Percentiles rank a stretch among this genome's conserved stretches.
Conservation (phyloP, 2,113 vertebrate species). For the Capra hircus region DNA sequence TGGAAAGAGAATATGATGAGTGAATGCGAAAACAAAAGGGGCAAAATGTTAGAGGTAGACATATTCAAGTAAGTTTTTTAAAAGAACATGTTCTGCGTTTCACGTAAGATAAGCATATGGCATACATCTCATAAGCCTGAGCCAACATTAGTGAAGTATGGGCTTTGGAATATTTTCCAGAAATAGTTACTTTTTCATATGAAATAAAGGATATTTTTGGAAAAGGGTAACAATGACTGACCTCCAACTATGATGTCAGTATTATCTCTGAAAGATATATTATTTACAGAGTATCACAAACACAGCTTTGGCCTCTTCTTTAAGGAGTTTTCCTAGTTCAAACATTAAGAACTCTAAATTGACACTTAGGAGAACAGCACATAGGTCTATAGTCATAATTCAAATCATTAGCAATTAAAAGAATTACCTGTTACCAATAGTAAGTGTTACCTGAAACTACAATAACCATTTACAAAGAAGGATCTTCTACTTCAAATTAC, state of each 20-base stretch:
- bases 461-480: background rate
- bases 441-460: background rate
- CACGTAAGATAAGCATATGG: background rate
- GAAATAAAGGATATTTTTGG: background rate
- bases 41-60: background rate
- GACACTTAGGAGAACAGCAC: background rate
- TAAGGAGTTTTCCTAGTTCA: background rate
- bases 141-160: background rate
- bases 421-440: background rate
- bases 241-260: background rate
- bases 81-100: background rate
- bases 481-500: background rate
- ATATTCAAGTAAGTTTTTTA: background rate
- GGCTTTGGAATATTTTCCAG: background rate
- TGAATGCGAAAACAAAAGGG: background rate
- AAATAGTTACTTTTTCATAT: background rate
- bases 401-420: background rate
- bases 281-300: background rate
- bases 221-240: background rate
- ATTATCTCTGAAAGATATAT: background rate
- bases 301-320: background rate
- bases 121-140: background rate
- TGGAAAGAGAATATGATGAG: background rate
- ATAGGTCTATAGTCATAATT: background rate
- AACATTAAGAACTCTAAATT: background rate